Evolutionary conservation across 2,797 vertebrate genomes (phyloP).

Genomic region (Sus cebifrons): DNA sequence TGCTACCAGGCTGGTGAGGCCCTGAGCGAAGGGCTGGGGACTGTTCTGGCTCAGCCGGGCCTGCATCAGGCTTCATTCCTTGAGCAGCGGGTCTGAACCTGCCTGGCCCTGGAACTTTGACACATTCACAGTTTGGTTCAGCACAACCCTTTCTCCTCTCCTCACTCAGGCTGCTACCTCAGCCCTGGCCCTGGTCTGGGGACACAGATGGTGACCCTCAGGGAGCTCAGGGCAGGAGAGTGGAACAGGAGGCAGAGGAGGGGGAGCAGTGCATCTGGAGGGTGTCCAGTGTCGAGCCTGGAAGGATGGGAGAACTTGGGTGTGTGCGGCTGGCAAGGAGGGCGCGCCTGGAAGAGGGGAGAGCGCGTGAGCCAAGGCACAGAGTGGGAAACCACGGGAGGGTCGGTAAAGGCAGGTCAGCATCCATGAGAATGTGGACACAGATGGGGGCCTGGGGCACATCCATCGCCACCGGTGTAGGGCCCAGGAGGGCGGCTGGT

Average conservation of each 20-base stretch:
- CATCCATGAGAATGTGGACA: not conserved
- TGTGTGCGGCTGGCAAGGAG: not conserved
- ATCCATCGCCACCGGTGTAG: not conserved
- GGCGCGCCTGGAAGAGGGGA: not conserved
- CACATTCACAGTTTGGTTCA: not conserved
- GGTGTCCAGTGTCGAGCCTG: not conserved
- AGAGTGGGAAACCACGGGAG: not conserved
- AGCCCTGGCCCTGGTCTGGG: not conserved
- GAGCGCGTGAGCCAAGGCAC: conserved; percentile 74
- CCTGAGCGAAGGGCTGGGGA: not conserved
- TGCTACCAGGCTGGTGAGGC: conserved; percentile 45
- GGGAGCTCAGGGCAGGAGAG: not conserved
- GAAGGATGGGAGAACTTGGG: not conserved
- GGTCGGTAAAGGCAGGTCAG: conserved; percentile 62
- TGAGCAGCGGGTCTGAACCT: not conserved
- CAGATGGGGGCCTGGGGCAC: not conserved
- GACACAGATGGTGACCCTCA: not conserved
- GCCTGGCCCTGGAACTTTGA: conserved; percentile 1
- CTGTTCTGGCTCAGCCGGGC: not conserved
- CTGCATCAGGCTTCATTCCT: not conserved
- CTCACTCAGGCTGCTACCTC: not conserved
- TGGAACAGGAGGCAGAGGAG: not conserved
- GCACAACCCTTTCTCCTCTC: conserved; percentile 15
- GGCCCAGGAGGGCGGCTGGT: not conserved
- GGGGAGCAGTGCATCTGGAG: not conserved